Percentiles rank a stretch among this genome's conserved stretches.
Conservation (phyloP, 2,888 invertebrate species). For the Cerastis leucographa region DNA sequence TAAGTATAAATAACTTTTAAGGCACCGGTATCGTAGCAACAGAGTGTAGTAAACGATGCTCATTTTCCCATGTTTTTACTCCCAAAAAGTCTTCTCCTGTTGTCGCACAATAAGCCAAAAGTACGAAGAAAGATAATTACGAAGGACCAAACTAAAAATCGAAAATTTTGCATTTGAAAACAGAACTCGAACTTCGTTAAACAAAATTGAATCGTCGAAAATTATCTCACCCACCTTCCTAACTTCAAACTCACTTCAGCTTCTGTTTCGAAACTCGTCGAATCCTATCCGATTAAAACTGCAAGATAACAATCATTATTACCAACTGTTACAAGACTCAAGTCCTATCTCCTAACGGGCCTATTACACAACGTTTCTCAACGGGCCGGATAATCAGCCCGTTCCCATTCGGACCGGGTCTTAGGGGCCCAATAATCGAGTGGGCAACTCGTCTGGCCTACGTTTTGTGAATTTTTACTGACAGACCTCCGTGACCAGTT, state of each 20-base stretch:
- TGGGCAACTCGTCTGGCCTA: conserved; percentile 77
- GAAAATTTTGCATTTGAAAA: conserved; percentile 10
- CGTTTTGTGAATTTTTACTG: conserved; percentile 85
- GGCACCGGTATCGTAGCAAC: neutral
- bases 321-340: conserved; percentile 53
- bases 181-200: neutral
- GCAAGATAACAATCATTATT: conserved; percentile 61
- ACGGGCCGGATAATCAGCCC: conserved; percentile 69
- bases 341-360: conserved; percentile 57
- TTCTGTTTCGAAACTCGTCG: conserved; percentile 25
- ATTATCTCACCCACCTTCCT: conserved; percentile 15
- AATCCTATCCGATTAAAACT: conserved; percentile 55
- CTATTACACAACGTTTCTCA: conserved; percentile 60
- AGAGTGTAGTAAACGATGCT: neutral
- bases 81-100: neutral
- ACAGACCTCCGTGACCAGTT: conserved; percentile 63
- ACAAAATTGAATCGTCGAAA: conserved; percentile 17
- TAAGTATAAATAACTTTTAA: neutral
- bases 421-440: conserved; percentile 76
- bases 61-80: neutral
- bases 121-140: neutral
- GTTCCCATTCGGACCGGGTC: conserved; percentile 77
- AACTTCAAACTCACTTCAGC: conserved; percentile 8
- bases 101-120: neutral
- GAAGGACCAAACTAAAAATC: neutral